These are phyloP conservation scores for Acrobasis consociella DNA, from an alignment of 2,888 invertebrate genomes.

Conservation along the genomic window DNA sequence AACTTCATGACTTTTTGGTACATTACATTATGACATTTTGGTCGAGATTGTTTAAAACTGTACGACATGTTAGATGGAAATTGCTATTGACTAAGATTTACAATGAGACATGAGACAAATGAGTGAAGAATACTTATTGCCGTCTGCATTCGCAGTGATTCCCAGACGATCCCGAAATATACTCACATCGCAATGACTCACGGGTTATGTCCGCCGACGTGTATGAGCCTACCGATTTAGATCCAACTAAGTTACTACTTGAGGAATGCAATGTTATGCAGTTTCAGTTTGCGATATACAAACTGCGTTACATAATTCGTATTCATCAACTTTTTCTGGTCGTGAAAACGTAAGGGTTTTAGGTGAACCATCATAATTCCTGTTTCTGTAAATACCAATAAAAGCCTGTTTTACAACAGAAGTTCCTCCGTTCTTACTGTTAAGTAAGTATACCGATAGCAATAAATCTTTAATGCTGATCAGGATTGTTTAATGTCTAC, in stretches of 20 bases:
- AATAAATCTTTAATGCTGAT: background rate
- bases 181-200: slow-evolving; percentile 58
- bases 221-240: slow-evolving; percentile 24
- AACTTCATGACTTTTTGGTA: no score
- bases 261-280: background rate
- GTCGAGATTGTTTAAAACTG: no score
- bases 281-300: no score
- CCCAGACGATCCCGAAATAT: slow-evolving; percentile 70
- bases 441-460: no score
- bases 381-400: no score
- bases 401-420: no score
- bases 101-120: slow-evolving; percentile 53
- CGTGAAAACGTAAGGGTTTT: no score
- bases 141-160: slow-evolving; percentile 60
- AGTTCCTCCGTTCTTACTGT: no score
- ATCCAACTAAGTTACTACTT: slow-evolving; percentile 11
- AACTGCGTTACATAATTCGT: no score
- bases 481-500: slow-evolving; percentile 10
- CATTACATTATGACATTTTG: no score
- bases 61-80: slow-evolving; percentile 7
- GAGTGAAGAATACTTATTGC: slow-evolving; percentile 46
- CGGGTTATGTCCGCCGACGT: slow-evolving; percentile 38
- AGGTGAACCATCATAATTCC: no score
- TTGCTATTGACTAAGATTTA: slow-evolving; percentile 45
- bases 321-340: no score